Evolutionary conservation across 2,113 vertebrate species (phyloP), one percentile per base, ranked within the genome.

Genomic region (Sterna hirundo): DNA sequence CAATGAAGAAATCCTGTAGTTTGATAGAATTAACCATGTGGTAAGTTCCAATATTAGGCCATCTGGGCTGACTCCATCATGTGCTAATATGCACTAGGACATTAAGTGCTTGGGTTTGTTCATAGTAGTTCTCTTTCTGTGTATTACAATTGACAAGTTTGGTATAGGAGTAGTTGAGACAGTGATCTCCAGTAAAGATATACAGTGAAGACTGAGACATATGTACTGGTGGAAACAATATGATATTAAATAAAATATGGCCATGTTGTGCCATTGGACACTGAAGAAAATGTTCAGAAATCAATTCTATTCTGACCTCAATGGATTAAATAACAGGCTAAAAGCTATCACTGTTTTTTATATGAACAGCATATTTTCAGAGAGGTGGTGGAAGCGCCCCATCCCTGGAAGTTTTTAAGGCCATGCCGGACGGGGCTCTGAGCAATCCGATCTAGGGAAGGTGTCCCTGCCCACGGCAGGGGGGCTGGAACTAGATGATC

Each of bases 121-220:
- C 47, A 66, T 34, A 8, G 11, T 9, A 8, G 36, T 72, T 60
- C 62, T 76, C 32, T 79, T 89, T 29, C 44, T 3, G 1, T 55
- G 7, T 44, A 4, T 55, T 29, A 2, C 0, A 0, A 26, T 11
- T 32, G 57, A 22, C 26, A 32, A 2, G 47, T 27, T 26, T 46
- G 57, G 2, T 13, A 4, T 0, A 22, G 51, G 11, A 46, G n/a
- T 10, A 21, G 32, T 20, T 1, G 4, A 30, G 57, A 18, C 15
- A 8, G 36, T 16, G 54, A n/a, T 77, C 86, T 69, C 68, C 38
- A 38, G 42, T 62, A 2, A 19, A 62, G 20, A 29, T n/a, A 29
- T 1, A 26, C 16, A 22, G 22, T 3, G 16, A 54, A 40, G 13
- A 34, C 49, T 3, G 15, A 88, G 57, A n/a, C 1, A 7, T 2